phyloP scores from a whole-genome alignment of 1,140 invertebrate genomes.

The Melipona quadrifasciata region DNA sequence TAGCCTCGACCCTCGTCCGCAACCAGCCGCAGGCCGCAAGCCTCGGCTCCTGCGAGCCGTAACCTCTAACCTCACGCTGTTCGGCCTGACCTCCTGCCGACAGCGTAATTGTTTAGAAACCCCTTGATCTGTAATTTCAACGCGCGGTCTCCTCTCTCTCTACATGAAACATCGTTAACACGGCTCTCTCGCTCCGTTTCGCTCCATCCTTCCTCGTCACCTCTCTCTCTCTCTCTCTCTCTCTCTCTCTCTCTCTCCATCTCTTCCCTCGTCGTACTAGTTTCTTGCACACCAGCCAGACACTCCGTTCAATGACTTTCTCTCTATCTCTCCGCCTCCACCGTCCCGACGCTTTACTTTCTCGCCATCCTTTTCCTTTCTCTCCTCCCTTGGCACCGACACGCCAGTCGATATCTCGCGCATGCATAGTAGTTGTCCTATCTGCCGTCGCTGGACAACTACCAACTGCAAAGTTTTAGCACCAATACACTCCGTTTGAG shows the following conservation, averaged over 20 bases:
- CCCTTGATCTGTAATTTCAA: slow-evolving; percentile 72
- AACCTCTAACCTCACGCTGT: slow-evolving; percentile 66
- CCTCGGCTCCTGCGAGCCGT: slow-evolving; percentile 64
- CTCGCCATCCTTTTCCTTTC: not conserved
- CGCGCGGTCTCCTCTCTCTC: slow-evolving; percentile 41
- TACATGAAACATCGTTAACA: slow-evolving; percentile 65
- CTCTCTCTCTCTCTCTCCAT: too few relatives aligned
- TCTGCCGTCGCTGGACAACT: slow-evolving; percentile 13
- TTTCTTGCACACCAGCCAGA: not conserved
- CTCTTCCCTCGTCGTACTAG: not conserved
- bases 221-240: too few relatives aligned
- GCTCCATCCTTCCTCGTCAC: too few relatives aligned
- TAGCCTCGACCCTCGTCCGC: slow-evolving; percentile 68
- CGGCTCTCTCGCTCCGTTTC: slow-evolving; percentile 26
- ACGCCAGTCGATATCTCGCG: slow-evolving; percentile 26
- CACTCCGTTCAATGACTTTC: not conserved
- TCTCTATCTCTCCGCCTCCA: not conserved
- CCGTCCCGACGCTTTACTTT: not conserved
- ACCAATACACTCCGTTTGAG: not conserved
- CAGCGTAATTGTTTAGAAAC: slow-evolving; percentile 72
- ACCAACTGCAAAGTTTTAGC: slow-evolving; percentile 15
- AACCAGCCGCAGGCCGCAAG: slow-evolving; percentile 73
- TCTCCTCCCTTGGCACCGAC: not conserved
- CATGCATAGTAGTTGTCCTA: slow-evolving; percentile 39
- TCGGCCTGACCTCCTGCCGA: slow-evolving; percentile 65